Evolutionary conservation across 2,113 vertebrate genomes (phyloP).

Genomic region (Elephas maximus): DNA sequence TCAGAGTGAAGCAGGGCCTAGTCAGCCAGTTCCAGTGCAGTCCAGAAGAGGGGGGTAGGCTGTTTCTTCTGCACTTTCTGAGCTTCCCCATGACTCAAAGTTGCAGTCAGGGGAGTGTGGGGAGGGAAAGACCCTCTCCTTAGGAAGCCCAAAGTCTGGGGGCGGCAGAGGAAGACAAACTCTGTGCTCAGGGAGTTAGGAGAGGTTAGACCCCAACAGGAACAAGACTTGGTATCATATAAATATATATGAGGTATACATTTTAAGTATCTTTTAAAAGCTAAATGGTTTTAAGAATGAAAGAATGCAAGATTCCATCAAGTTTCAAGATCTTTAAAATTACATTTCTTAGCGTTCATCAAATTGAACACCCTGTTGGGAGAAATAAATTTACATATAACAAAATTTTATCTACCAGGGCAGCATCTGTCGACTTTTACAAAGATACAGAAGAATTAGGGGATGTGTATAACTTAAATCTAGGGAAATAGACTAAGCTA

Average conservation of each 20-base stretch:
- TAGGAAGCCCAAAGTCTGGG: neutral
- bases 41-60: neutral
- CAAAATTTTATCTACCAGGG: neutral
- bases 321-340: constrained; percentile 55
- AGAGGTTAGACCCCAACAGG: neutral
- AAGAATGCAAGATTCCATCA: neutral
- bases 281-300: constrained; percentile 40
- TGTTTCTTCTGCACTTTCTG: neutral
- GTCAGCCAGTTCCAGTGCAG: too few species aligned
- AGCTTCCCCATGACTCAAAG: neutral
- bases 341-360: neutral
- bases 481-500: constrained; percentile 25
- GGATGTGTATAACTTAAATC: neutral
- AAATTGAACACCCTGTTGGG: constrained; percentile 10
- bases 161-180: neutral
- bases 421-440: neutral
- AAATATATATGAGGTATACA: neutral
- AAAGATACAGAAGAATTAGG: constrained; percentile 11
- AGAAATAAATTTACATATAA: constrained; percentile 31
- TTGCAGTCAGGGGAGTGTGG: neutral
- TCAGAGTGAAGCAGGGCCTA: neutral
- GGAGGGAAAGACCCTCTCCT: neutral
- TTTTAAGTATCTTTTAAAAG: neutral
- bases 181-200: neutral
- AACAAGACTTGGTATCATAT: neutral